Evolutionary conservation across 2,113 vertebrate genomes (phyloP).

Genomic region (Pygathrix nemaeus): DNA sequence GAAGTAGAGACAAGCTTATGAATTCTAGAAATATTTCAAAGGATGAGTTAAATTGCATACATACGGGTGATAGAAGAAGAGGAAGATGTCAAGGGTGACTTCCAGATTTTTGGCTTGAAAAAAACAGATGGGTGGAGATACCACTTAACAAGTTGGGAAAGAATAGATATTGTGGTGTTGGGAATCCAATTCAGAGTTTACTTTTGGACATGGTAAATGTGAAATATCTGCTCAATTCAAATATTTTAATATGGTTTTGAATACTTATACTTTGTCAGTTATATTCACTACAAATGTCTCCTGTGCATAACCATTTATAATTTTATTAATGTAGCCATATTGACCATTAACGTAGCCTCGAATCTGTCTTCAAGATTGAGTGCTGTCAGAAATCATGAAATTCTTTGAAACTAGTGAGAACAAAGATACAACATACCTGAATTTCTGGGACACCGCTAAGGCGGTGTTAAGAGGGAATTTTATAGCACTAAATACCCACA

Average conservation of each 20-base stretch:
- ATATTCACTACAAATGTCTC: not conserved
- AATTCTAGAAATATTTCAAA: not conserved
- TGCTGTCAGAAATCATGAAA: not conserved
- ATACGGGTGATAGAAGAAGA: not conserved
- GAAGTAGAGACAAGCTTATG: not conserved
- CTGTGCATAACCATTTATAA: conserved; percentile 10
- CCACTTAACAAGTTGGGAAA: not conserved
- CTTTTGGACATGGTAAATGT: not conserved
- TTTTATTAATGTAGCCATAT: conserved; percentile 16
- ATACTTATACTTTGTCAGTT: conserved; percentile 11
- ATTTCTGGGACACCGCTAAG: too few relatives aligned
- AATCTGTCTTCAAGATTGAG: conserved; percentile 52
- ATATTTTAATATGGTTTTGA: not conserved
- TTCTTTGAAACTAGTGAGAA: too few relatives aligned
- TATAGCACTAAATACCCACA: too few relatives aligned
- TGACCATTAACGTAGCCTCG: conserved; percentile 21
- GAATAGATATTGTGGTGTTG: not conserved
- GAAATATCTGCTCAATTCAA: conserved; percentile 32
- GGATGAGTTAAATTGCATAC: not conserved
- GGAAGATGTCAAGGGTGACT: not conserved
- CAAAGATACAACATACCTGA: too few relatives aligned
- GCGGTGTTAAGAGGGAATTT: too few relatives aligned
- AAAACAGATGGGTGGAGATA: not conserved
- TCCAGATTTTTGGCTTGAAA: not conserved
- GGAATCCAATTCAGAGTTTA: not conserved